These are phyloP conservation scores for Squalus acanthias DNA, from an alignment of 2,797 vertebrate genomes.

Conservation along the genomic window DNA sequence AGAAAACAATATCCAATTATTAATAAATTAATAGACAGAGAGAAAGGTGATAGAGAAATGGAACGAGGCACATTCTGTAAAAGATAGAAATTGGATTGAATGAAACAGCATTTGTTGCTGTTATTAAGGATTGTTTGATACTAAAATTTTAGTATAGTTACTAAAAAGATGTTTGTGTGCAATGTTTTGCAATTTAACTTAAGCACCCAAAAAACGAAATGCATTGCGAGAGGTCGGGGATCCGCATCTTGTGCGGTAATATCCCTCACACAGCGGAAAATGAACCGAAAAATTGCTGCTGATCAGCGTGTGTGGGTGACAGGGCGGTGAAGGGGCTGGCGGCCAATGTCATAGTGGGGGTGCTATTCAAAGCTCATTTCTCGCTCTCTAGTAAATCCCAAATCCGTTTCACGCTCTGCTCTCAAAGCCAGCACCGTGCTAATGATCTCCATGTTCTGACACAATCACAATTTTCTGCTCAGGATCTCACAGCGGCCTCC, in stretches of 20 bases:
- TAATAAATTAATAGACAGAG: not conserved
- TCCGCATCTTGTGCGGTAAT: not conserved
- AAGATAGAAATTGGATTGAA: not conserved
- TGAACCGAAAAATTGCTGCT: not conserved
- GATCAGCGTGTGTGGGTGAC: not conserved
- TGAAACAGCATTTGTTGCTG: not conserved
- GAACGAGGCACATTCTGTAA: not conserved
- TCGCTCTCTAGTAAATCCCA: conserved; percentile 15
- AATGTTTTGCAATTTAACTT: not conserved
- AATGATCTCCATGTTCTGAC: conserved; percentile 54
- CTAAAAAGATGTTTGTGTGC: not conserved
- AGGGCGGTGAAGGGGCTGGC: not conserved
- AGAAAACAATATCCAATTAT: no score
- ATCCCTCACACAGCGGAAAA: conserved; percentile 15
- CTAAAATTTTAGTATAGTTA: not conserved
- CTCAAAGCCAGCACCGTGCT: conserved; percentile 47
- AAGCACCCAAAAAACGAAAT: not conserved
- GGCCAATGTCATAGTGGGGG: conserved; percentile 13
- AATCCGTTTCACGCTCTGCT: conserved; percentile 44
- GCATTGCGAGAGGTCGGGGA: not conserved
- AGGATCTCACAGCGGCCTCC: not conserved
- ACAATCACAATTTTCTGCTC: conserved; percentile 52
- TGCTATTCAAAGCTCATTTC: conserved; percentile 30
- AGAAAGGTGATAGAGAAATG: no score
- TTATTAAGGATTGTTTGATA: not conserved